phyloP scores from a whole-genome alignment of 2,797 vertebrate genomes.

The Mormyrus hasselquistii region DNA sequence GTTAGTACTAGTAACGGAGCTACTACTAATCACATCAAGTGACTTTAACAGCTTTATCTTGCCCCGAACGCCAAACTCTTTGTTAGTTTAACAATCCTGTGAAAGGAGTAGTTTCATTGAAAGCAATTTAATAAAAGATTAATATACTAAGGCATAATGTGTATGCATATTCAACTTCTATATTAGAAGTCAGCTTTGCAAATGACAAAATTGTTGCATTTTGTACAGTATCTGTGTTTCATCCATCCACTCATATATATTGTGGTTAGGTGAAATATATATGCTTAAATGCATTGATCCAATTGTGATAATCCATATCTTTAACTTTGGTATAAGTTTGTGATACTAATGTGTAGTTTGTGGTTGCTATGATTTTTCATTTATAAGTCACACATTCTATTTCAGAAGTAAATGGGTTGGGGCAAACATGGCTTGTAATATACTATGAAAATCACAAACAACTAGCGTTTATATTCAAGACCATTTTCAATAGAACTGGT shows the following conservation, averaged over 20 bases:
- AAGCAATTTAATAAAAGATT: neutral
- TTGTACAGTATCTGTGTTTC: neutral
- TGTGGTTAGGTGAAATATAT: neutral
- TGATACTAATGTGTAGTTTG: neutral
- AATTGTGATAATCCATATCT: neutral
- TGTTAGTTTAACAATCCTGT: neutral
- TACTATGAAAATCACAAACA: neutral
- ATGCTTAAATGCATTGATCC: neutral
- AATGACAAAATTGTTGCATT: neutral
- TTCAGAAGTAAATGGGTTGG: neutral
- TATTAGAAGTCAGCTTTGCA: neutral
- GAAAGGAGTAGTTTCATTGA: neutral
- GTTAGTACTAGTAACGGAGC: neutral
- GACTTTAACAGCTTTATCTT: neutral
- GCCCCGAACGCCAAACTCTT: neutral
- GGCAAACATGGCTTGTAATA: neutral
- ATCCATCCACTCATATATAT: neutral
- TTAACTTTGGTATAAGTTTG: neutral
- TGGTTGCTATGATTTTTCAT: neutral
- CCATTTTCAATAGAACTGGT: neutral
- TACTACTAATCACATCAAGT: neutral
- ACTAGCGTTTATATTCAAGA: neutral
- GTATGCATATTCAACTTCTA: neutral
- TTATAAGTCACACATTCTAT: neutral
- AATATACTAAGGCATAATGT: neutral